Percentiles rank a stretch among this genome's conserved stretches.
Conservation (phyloP, 2,888 invertebrate species). For the Eupithecia insigniata region DNA sequence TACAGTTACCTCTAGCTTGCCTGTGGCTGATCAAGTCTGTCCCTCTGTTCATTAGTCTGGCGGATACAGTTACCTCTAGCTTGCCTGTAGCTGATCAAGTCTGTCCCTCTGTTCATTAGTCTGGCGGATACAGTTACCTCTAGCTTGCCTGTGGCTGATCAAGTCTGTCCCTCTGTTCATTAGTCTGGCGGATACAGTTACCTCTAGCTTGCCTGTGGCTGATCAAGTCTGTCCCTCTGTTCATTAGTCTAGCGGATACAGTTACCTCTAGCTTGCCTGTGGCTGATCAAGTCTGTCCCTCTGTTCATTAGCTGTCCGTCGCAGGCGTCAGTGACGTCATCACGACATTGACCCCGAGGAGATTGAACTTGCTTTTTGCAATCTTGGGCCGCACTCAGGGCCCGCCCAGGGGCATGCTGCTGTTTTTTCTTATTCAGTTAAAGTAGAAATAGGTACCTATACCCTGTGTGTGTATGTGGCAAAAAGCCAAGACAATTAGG, state of each 20-base stretch:
- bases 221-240: background rate
- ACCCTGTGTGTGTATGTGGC: background rate
- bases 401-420: background rate
- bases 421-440: background rate
- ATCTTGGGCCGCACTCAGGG: constrained; percentile 21
- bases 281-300: background rate
- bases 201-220: background rate
- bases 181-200: background rate
- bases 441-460: background rate
- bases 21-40: background rate
- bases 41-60: background rate
- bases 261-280: background rate
- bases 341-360: constrained; percentile 38
- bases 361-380: constrained; percentile 41
- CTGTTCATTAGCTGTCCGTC: background rate
- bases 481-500: background rate
- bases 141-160: background rate
- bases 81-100: background rate
- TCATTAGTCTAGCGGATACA: background rate
- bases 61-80: background rate
- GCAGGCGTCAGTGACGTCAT: constrained; percentile 37
- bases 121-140: background rate
- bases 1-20: background rate
- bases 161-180: background rate
- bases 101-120: background rate